Base-by-base conservation (phyloP, 1,140 invertebrate genomes). In the Homalodisca vitripennis region DNA sequence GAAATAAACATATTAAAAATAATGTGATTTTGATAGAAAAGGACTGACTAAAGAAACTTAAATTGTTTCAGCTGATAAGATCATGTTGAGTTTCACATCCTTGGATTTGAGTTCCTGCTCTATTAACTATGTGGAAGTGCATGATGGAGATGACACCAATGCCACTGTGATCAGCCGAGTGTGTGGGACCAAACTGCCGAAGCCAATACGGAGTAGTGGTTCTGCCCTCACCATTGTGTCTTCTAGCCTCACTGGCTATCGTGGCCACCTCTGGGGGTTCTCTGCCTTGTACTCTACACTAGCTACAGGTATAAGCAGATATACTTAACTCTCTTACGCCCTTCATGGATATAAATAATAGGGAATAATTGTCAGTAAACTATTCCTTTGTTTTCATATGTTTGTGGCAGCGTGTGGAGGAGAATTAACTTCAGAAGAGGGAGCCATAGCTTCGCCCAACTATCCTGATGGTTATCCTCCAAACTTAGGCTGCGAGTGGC, bases 391-490 rank as follows among this genome's bases (percentile, higher is more conserved):
- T 41, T 6, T 41, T 41, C 34, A 41, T 65, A 13, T 70, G 69
- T 69, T 66, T 73, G 73, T 74, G 76, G n/a, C 77, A 87, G 85
- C 83, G 1, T 94, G 92, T 75, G 92, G 92, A 27, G 91, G 90
- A 47, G 79, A 76, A 1, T 84, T 91, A 24, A 84, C 77, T 0
- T 84, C 88, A 0, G 79, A 86, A 68, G 76, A 82, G 55, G 92
- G 92, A 1, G 80, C 79, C 0, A 85, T 94, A 53, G 84, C 85
- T 6, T 89, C 89, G n/a, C 93, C 93, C 0, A 84, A 85, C 62
- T 95, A 92, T 79, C 94, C 94, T 0, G 80, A 84, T n/a, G 87
- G 85, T 51, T 96, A 95, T 81, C 89, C 91, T 0, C 75, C 81
- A 26, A 88, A 89, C 73, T 79, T 85, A 0, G 87, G 92, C 70